Evolutionary conservation across 1,140 invertebrate genomes (phyloP).

Genomic region (Drosophila nasuta): DNA sequence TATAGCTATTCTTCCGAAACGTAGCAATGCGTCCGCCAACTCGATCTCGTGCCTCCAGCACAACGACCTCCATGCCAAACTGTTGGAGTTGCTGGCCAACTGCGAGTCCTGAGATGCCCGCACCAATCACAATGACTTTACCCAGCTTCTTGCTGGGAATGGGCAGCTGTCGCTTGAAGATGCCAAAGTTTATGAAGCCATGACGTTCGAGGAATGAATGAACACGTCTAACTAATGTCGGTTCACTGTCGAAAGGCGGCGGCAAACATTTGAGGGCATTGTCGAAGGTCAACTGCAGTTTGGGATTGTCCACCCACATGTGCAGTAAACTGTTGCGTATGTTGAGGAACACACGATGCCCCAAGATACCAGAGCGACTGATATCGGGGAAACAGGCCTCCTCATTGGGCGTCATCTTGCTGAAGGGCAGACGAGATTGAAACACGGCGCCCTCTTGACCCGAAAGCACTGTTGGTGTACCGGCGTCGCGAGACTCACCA

Average conservation of each 20-base stretch:
- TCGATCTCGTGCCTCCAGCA: slow-evolving; percentile 97
- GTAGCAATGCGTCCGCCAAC: slow-evolving; percentile 98
- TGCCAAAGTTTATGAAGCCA: slow-evolving; percentile 99
- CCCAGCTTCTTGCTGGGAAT: slow-evolving; percentile 90
- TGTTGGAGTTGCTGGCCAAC: slow-evolving; percentile 97
- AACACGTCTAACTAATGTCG: slow-evolving; percentile 91
- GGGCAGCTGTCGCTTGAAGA: slow-evolving; percentile 94
- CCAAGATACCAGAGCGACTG: slow-evolving; percentile 91
- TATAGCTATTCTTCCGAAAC: slow-evolving; percentile 96
- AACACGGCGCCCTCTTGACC: slow-evolving; percentile 95
- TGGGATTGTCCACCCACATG: slow-evolving; percentile 98
- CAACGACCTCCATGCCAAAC: slow-evolving; percentile 98
- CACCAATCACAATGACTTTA: slow-evolving; percentile 97
- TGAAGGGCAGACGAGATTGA: slow-evolving; percentile 96
- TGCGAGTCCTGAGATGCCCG: slow-evolving; percentile 93
- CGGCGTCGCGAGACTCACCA: slow-evolving; percentile 55
- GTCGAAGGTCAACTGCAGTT: slow-evolving; percentile 95
- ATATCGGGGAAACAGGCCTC: slow-evolving; percentile 97
- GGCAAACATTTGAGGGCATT: slow-evolving; percentile 93
- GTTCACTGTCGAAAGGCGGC: slow-evolving; percentile 96
- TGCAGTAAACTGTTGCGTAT: slow-evolving; percentile 97
- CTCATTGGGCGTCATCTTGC: slow-evolving; percentile 97
- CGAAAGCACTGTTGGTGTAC: slow-evolving; percentile 68
- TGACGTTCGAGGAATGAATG: slow-evolving; percentile 97
- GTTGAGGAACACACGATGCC: slow-evolving; percentile 96